These are phyloP conservation scores for Leptestheria dahalacensis DNA, from an alignment of 1,140 invertebrate genomes.

Conservation along the genomic window DNA sequence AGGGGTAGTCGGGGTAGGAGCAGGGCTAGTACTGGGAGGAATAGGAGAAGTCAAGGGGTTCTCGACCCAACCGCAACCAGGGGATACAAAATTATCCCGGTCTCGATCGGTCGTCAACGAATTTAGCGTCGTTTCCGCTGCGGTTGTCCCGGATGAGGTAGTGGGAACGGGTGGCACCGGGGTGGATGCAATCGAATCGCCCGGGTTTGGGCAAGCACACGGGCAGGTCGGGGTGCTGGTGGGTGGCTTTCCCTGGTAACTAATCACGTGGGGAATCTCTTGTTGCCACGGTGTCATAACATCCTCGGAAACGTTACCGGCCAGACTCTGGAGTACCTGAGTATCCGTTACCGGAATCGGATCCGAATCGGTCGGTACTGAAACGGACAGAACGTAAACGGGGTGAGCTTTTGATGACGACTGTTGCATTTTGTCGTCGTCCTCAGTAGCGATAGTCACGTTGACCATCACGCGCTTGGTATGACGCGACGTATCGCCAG, in stretches of 20 bases:
- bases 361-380: constrained; percentile 43
- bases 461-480: constrained; percentile 50
- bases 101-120: background rate
- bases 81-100: background rate
- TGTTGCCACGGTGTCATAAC: constrained; percentile 5
- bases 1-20: background rate
- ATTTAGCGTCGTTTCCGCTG: constrained; percentile 1
- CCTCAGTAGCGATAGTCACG: constrained; percentile 51
- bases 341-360: background rate
- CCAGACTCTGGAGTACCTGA: constrained; percentile 5
- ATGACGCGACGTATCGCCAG: constrained; percentile 16
- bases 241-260: background rate
- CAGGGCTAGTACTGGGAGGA: background rate
- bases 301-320: constrained; percentile 14
- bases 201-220: too few relatives aligned
- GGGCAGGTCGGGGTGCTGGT: background rate
- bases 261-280: background rate
- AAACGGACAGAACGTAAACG: constrained; percentile 53
- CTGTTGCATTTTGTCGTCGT: constrained; percentile 28
- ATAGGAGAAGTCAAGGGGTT: background rate
- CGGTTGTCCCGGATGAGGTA: background rate
- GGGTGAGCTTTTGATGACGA: constrained; percentile 27
- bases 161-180: too few relatives aligned
- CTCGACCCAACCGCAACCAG: background rate
- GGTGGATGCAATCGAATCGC: background rate